Base-by-base conservation (phyloP, 2,888 invertebrate genomes). In the Nematopogon swammerdamellus region DNA sequence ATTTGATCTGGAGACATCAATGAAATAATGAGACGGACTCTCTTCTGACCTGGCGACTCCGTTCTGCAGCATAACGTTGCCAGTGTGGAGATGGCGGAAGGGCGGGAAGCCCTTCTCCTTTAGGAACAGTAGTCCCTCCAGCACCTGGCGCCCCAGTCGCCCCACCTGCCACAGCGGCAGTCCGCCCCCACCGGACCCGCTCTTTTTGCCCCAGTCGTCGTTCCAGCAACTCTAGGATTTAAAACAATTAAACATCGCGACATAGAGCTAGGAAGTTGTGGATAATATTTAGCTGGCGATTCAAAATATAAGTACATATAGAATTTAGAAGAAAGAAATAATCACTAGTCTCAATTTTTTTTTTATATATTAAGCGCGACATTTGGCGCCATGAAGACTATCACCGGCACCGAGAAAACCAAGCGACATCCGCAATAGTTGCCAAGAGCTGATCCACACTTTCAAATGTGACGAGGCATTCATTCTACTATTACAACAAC, bases 11-110 rank as follows among this genome's bases (percentile, higher is more conserved):
- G 25, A 8, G 25, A 25, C 25, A 25, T 25, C 4, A 25, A 25
- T 6, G 8, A n/a, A n/a, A n/a, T n/a, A n/a, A n/a, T n/a, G n/a
- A n/a, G n/a, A n/a, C n/a, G n/a, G n/a, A n/a, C n/a, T n/a, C n/a
- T n/a, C 25, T 8, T 25, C 25, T 25, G 5, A 89, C 89, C 95
- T 85, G 47, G 95, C 95, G 1, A 93, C 92, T 18, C 95, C 94
- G 67, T 95, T 94, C 63, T 95, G 95, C 44, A 95, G 83, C 56
- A 95, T 90, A 19, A 96, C 87, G 72, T 96, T 96, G 42, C 95
- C 95, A 49, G 91, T 88, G 69, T 95, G 95, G 56, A 96, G 74
- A 70, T 95, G 93, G 44, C 89, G 85, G 61, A 92, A 92, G 10
- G 89, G 85, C 2, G 95, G 94, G 65, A 95, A 94, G 11, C 93